phyloP scores from a whole-genome alignment of 2,113 vertebrate genomes.

The Orientallactaga bullata region DNA sequence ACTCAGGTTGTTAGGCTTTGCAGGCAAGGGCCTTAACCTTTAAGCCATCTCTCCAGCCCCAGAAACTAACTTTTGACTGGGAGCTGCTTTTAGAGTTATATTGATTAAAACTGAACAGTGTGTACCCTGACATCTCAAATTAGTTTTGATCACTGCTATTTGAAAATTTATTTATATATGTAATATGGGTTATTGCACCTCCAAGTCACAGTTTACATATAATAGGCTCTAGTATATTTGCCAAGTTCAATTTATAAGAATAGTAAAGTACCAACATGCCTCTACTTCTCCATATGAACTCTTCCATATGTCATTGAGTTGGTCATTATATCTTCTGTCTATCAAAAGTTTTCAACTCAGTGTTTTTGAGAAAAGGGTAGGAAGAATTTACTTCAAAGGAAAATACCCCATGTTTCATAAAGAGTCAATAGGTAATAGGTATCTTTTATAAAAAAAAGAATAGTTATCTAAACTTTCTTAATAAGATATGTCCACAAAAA shows the following conservation, averaged over 20 bases:
- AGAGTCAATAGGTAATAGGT: slow-evolving; percentile 35
- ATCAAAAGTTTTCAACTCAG: slow-evolving; percentile 54
- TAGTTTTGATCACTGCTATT: slow-evolving; percentile 50
- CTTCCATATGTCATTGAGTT: slow-evolving; percentile 32
- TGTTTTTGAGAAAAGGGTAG: slow-evolving; percentile 49
- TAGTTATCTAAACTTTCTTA: slow-evolving; percentile 24
- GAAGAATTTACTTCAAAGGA: slow-evolving; percentile 49
- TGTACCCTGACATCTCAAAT: slow-evolving; percentile 42
- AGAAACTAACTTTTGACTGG: slow-evolving; percentile 40
- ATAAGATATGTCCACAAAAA: slow-evolving; percentile 14
- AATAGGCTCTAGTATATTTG: slow-evolving; percentile 19
- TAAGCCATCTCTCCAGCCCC: too few relatives aligned
- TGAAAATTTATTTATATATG: background rate
- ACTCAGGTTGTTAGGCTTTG: too few relatives aligned
- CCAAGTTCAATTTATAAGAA: slow-evolving; percentile 53
- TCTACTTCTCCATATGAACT: slow-evolving; percentile 18
- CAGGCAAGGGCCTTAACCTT: too few relatives aligned
- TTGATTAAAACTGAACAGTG: slow-evolving; percentile 29
- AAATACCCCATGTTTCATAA: slow-evolving; percentile 47
- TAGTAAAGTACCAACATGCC: slow-evolving; percentile 18
- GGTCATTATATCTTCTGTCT: background rate
- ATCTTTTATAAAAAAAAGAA: slow-evolving; percentile 43
- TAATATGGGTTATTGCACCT: slow-evolving; percentile 11
- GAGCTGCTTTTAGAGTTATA: slow-evolving; percentile 32
- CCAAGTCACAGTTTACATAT: background rate